Evolutionary conservation across 2,797 vertebrate genomes (phyloP).

Genomic region (Mus caroli): DNA sequence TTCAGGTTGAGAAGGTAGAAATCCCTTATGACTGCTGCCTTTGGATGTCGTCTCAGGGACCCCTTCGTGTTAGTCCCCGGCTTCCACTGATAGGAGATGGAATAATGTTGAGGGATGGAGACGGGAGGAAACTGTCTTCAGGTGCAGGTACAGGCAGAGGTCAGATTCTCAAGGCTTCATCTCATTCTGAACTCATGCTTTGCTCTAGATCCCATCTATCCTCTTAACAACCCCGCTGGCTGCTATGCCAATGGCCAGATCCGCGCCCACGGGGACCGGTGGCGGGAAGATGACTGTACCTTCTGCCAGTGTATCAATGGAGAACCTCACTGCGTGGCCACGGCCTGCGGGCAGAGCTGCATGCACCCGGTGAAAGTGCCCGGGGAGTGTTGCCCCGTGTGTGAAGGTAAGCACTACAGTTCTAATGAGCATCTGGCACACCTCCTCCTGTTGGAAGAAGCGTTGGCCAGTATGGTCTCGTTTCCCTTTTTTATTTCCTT

Average conservation of each 20-base stretch:
- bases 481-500: slow-evolving; percentile 60
- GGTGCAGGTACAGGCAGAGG: neutral
- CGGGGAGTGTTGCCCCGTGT: slow-evolving; percentile 94
- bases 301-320: slow-evolving; percentile 96
- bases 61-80: neutral
- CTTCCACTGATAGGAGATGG: neutral
- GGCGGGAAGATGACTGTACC: slow-evolving; percentile 95
- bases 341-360: slow-evolving; percentile 94
- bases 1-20: neutral
- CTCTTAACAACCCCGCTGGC: slow-evolving; percentile 92
- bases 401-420: slow-evolving; percentile 90
- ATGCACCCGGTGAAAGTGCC: slow-evolving; percentile 94
- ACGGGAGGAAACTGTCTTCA: neutral
- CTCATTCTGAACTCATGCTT: slow-evolving; percentile 56
- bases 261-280: slow-evolving; percentile 94
- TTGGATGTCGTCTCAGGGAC: neutral
- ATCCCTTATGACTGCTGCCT: neutral
- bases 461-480: neutral
- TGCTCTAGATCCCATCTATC: slow-evolving; percentile 91
- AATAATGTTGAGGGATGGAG: neutral
- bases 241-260: slow-evolving; percentile 95
- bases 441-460: neutral
- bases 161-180: neutral
- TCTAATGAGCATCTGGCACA: neutral
- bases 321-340: slow-evolving; percentile 92